Base-by-base conservation (phyloP, 2,888 invertebrate genomes). In the Diogma glabrata region DNA sequence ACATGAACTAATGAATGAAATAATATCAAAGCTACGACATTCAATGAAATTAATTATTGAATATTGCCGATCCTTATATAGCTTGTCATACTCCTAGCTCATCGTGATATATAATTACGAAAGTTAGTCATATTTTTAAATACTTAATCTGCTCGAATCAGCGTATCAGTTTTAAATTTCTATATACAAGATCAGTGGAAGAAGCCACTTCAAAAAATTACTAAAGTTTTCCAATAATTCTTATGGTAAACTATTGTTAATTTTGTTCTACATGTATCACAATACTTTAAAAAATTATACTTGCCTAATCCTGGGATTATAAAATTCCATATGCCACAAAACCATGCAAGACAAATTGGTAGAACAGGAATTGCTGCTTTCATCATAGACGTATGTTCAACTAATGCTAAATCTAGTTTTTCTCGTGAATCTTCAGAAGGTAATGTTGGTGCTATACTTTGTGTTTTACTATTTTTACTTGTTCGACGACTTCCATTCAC, bases 331-430 rank as follows among this genome's bases (percentile, higher is more conserved):
- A 91, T 66, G 50, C 92, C 78, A 64, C 93, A 95, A 65, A 90
- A 77, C 79, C 88, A 86, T 7, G 95, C 94, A 49, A 93, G 73
- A 49, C 81, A 82, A 8, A 87, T 72, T 1, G 95, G 94, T 63
- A 96, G 75, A 55, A 91, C 86, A 0, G 96, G 95, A 57, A 96
- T 90, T 24, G 93, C 93, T 20, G 86, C 90, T 58, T 87, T 84
- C 81, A 95, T 93, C 63, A 87, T 77, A 2, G 92, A 91, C 54
- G 79, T 80, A 65, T 87, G 85, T 61, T 90, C 90, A 16, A 90
- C 82, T 55, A 90, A 72, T 20, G 82, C 79, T 0, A 79, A 73
- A 61, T 89, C 89, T 57, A 90, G 71, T 65, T 87, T 89, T 50
- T 82, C 79, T 56, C 80, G 78, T 1, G 75, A 79, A 57, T 87